Percentiles rank a stretch among this genome's conserved stretches.
Conservation (phyloP, 2,888 invertebrate genomes). For the Nineta flava region DNA sequence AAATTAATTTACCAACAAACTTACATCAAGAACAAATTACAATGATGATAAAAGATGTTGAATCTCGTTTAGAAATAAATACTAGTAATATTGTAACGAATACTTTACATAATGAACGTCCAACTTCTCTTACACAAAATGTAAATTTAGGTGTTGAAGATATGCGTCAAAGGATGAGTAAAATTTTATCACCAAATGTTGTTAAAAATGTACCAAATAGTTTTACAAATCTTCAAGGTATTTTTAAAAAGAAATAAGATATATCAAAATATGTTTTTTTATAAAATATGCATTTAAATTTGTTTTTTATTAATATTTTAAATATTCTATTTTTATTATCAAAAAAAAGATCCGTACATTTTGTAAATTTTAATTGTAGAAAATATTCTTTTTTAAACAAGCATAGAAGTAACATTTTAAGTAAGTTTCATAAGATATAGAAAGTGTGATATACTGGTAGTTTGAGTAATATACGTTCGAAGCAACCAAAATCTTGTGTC, state of each 20-base stretch:
- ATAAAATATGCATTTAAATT: neutral
- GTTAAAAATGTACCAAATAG: slow-evolving; percentile 20
- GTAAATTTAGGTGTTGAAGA: slow-evolving; percentile 40
- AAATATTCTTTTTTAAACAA: too few species aligned
- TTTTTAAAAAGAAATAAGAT: slow-evolving; percentile 29
- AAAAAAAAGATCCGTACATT: too few species aligned
- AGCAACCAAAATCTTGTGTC: too few species aligned
- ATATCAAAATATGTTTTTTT: neutral
- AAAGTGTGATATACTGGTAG: too few species aligned
- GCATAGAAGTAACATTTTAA: too few species aligned
- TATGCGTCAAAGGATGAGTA: slow-evolving; percentile 39
- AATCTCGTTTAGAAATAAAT: slow-evolving; percentile 26
- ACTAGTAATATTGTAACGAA: slow-evolving; percentile 6
- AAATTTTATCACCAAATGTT: slow-evolving; percentile 35
- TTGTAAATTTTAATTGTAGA: too few species aligned
- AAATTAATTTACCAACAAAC: slow-evolving; percentile 9
- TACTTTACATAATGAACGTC: slow-evolving; percentile 8
- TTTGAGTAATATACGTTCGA: too few species aligned
- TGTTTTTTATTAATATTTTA: neutral
- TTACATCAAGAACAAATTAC: slow-evolving; percentile 33
- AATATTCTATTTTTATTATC: neutral
- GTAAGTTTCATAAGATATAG: too few species aligned
- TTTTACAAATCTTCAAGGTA: slow-evolving; percentile 26
- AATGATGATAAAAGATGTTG: slow-evolving; percentile 35
- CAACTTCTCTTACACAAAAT: slow-evolving; percentile 19